Percentiles rank a stretch among this genome's conserved stretches.
These are phyloP conservation scores for Drosophila affinis DNA, from an alignment of 2,888 invertebrate genomes.

Conservation along the genomic window DNA sequence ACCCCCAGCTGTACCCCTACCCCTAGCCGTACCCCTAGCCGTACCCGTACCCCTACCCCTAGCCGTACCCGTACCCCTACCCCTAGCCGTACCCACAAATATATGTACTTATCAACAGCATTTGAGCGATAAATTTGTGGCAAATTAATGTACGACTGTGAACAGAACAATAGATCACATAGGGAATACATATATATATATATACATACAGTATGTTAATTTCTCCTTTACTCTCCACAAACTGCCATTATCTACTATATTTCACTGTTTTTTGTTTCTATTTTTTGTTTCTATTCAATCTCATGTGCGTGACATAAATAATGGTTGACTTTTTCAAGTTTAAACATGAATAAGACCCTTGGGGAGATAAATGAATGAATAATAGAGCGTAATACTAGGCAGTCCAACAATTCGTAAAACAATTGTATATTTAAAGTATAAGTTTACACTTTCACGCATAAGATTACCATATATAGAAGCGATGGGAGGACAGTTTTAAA, in stretches of 20 bases:
- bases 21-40: neutral
- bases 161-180: neutral
- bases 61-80: too few species aligned
- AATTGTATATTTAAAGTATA: too few species aligned
- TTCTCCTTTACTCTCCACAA: neutral
- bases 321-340: neutral
- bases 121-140: conserved; percentile 5
- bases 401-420: too few species aligned
- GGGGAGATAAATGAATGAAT: too few species aligned
- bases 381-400: too few species aligned
- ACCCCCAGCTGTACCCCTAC: too few species aligned
- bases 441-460: too few species aligned
- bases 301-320: neutral
- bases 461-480: too few species aligned
- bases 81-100: neutral
- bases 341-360: neutral
- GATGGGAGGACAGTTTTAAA: too few species aligned
- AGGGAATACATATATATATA: too few species aligned
- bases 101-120: conserved; percentile 8
- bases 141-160: neutral
- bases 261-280: neutral
- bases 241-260: neutral
- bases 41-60: neutral
- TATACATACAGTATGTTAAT: neutral
- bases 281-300: neutral